phyloP scores from a whole-genome alignment of 2,888 invertebrate genomes.

The Coenonympha arcania region DNA sequence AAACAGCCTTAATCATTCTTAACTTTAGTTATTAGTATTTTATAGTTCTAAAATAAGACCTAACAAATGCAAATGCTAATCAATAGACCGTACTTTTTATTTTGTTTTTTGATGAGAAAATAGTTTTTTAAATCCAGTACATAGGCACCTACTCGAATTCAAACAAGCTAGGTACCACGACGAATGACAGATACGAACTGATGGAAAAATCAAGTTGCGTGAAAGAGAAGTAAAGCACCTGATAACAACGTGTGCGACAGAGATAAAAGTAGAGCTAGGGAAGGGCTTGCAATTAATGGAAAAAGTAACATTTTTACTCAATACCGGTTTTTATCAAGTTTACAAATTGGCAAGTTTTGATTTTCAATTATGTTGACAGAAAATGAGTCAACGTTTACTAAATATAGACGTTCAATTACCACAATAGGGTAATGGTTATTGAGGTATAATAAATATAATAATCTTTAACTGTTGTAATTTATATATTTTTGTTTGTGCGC shows the following conservation, averaged over 20 bases:
- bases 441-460: too few relatives aligned
- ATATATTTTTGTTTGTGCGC: too few relatives aligned
- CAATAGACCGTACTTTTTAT: constrained; percentile 11
- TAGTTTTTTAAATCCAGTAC: constrained; percentile 1
- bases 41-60: neutral
- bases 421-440: too few relatives aligned
- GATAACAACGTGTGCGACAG: constrained; percentile 32
- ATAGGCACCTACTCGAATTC: constrained; percentile 27
- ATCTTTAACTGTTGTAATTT: too few relatives aligned
- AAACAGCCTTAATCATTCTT: neutral
- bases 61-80: neutral
- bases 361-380: too few relatives aligned
- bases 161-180: constrained; percentile 41
- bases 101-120: neutral
- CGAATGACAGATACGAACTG: constrained; percentile 60
- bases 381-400: too few relatives aligned
- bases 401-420: too few relatives aligned
- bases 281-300: constrained; percentile 31
- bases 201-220: constrained; percentile 32
- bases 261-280: constrained; percentile 39
- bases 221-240: constrained; percentile 35
- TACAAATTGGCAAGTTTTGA: constrained; percentile 13
- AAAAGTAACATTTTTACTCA: constrained; percentile 27
- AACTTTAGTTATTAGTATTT: neutral
- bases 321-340: constrained; percentile 44